Conservation (phyloP, 2,113 vertebrate species). For the Reinhardtius hippoglossoides region DNA sequence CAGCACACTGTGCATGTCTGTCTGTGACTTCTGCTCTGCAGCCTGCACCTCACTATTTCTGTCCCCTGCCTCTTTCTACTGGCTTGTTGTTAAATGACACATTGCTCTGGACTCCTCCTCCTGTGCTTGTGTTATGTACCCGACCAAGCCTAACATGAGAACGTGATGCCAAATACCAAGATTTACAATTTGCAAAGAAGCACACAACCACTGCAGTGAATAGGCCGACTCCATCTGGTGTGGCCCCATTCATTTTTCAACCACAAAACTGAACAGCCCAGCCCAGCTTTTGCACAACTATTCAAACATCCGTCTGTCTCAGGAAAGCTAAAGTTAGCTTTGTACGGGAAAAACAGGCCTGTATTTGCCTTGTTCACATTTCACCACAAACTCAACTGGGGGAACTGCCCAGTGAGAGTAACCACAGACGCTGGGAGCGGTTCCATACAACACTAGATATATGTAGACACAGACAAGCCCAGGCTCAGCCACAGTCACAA, state of each 20-base stretch:
- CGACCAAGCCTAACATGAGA: constrained; percentile 1
- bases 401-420: constrained; percentile 60
- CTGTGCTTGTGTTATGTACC: not conserved
- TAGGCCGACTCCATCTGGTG: constrained; percentile 10
- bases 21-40: too few relatives aligned
- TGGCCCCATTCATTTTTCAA: constrained; percentile 41
- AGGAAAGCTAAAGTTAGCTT: constrained; percentile 70
- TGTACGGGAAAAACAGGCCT: constrained; percentile 45
- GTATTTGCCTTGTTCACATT: constrained; percentile 62
- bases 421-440: constrained; percentile 70
- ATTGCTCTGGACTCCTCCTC: constrained; percentile 14
- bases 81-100: not conserved
- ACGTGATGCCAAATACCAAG: not conserved
- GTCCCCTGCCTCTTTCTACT: not conserved
- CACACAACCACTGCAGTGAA: constrained; percentile 2
- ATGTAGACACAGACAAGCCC: constrained; percentile 58
- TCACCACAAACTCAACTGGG: constrained; percentile 62
- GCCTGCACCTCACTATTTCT: too few relatives aligned
- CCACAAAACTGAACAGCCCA: constrained; percentile 39
- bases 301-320: constrained; percentile 55
- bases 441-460: constrained; percentile 72
- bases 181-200: constrained; percentile 24
- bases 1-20: too few relatives aligned
- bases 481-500: constrained; percentile 44
- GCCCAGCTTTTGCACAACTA: constrained; percentile 47